Percentiles rank a stretch among this genome's conserved stretches.
Evolutionary conservation across 2,113 vertebrate species (phyloP).

Genomic region (Aphelocoma coerulescens): DNA sequence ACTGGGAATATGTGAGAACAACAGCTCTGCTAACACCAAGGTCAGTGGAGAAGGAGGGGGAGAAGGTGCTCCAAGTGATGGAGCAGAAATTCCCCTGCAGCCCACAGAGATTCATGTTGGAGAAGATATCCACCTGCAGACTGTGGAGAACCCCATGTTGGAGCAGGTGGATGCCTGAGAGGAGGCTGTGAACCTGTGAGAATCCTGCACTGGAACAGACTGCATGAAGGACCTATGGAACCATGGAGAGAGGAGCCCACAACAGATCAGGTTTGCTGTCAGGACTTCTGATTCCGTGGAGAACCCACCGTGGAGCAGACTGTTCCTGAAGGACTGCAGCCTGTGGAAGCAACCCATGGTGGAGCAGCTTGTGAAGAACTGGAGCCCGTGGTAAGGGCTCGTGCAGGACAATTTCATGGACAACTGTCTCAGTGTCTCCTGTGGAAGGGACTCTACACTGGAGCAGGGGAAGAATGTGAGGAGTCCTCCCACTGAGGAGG

Average conservation of each 20-base stretch:
- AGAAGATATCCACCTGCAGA: not conserved
- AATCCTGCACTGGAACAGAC: not conserved
- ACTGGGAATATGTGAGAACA: not conserved
- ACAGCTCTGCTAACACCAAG: not conserved
- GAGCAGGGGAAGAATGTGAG: not conserved
- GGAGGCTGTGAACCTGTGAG: not conserved
- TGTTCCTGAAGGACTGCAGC: no score
- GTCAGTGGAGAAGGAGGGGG: not conserved
- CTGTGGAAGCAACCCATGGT: not conserved
- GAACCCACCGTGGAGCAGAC: not conserved
- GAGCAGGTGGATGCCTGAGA: no score
- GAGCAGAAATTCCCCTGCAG: not conserved
- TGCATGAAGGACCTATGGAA: not conserved
- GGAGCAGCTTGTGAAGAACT: not conserved
- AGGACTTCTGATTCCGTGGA: not conserved
- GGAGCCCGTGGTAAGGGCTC: not conserved
- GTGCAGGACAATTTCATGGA: not conserved
- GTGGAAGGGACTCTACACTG: not conserved
- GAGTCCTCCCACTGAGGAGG: not conserved
- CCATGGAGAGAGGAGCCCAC: not conserved
- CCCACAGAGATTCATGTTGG: not conserved
- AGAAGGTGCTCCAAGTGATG: not conserved
- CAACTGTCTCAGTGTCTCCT: no score
- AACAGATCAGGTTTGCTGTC: not conserved
- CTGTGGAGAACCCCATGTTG: accelerated